A percentile compares a stretch with the other conserved stretches of the same genome.
phyloP scores from a whole-genome alignment of 2,797 vertebrate genomes.

The Masticophis lateralis region DNA sequence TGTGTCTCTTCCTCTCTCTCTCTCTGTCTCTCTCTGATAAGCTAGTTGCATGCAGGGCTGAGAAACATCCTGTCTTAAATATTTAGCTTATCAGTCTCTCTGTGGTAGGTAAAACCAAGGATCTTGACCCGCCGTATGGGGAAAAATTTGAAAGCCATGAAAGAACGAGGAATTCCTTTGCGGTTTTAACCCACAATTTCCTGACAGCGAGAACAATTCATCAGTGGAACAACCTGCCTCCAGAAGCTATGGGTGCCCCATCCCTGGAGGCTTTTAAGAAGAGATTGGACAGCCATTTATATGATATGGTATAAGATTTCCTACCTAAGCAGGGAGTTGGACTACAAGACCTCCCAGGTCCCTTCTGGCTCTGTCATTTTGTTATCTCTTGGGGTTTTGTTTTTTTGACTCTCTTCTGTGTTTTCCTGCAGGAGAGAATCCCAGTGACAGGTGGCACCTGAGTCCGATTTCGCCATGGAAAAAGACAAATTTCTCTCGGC shows the following conservation, averaged over 20 bases:
- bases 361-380: neutral
- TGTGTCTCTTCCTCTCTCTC: too few species aligned
- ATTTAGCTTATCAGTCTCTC: neutral
- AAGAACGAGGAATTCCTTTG: neutral
- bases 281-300: neutral
- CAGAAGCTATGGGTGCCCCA: neutral
- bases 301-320: too few species aligned
- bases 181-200: neutral
- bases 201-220: neutral
- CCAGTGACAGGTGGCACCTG: neutral
- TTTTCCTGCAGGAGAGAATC: neutral
- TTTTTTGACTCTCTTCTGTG: neutral
- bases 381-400: neutral
- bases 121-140: neutral
- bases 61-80: neutral
- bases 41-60: neutral
- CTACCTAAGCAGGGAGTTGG: too few species aligned
- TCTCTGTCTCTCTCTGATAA: neutral
- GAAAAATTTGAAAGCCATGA: neutral
- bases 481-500: neutral
- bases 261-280: neutral
- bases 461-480: neutral
- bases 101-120: neutral
- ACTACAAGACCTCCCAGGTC: neutral
- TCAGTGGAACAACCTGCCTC: neutral